Base-by-base conservation (phyloP, 2,888 invertebrate species). In the Leucania comma region DNA sequence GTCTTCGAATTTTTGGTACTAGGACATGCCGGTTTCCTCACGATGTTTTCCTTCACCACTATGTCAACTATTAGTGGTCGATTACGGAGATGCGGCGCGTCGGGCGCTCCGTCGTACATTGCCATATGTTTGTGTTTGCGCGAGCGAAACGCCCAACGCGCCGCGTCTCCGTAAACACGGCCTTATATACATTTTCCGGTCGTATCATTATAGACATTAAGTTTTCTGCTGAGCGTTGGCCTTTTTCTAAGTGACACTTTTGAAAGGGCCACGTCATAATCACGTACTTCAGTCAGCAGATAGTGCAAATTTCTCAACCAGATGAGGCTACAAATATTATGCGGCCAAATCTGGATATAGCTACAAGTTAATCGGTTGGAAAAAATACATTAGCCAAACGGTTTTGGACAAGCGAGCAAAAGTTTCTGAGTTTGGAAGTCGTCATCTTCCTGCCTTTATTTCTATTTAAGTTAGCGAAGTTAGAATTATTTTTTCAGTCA, bases 241-340 rank as follows among this genome's bases (percentile, higher is more conserved):
- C 6, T 24, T 63, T n/a, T 62, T 26, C 12, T 57, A 46, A 29
- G 35, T 51, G 26, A 24, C n/a, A 48, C 35, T 53, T 75, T 46
- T 24, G 46, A 22, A 64, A 72, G 42, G 29, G 35, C 51, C 57
- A 0, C n/a, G 22, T n/a, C 24, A 63, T 71, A 56, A 72, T 75
- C 73, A 62, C 46, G 22, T 48, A 48, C 63, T 62, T 73, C 14
- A 42, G 38, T 42, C 50, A 50, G 50, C 22, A 57, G 32, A 57
- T 56, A 32, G 29, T 12, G 48, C 38, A 26, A 57, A 64, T 42
- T 63, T 50, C 65, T 42, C 20, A 4, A 17, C 50, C 56, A 74
- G 50, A 74, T 50, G 56, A 0, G 10, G 6, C 20, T 8, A 50
- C 56, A 57, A 57, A 63, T 72, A 74, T 50, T 50, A 50, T 32